Conservation (phyloP, 2,888 invertebrate species). For the Imbricaverruca yamaguchii region DNA sequence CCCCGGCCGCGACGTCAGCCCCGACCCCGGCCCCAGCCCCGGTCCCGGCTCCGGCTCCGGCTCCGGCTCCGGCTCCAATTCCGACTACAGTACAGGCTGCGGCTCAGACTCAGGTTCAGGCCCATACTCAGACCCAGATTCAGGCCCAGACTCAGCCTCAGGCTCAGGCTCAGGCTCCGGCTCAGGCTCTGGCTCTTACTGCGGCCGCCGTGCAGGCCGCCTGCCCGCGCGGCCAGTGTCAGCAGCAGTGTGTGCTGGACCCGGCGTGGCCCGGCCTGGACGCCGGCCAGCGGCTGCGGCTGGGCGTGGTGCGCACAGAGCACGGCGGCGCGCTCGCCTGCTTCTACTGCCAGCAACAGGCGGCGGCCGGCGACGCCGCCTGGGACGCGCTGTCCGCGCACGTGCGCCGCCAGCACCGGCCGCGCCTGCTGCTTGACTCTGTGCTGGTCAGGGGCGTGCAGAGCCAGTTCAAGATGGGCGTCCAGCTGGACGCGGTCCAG, state of each 20-base stretch:
- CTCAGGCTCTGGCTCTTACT: not conserved
- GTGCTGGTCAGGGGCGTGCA: not conserved
- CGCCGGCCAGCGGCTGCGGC: constrained; percentile 15
- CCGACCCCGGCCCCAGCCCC: too few relatives aligned
- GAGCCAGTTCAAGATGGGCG: constrained; percentile 25
- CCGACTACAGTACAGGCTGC: too few relatives aligned
- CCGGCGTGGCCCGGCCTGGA: not conserved
- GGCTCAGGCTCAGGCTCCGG: too few relatives aligned
- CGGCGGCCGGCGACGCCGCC: not conserved
- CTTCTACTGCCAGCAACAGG: not conserved
- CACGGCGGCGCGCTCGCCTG: constrained; percentile 12
- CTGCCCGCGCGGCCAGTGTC: not conserved
- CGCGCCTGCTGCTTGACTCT: not conserved
- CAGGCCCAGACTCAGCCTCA: too few relatives aligned
- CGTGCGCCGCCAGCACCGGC: constrained; percentile 15
- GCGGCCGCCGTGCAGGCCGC: not conserved
- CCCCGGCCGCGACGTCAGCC: too few relatives aligned
- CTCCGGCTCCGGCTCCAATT: not conserved
- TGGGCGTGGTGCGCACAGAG: not conserved
- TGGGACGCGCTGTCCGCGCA: not conserved
- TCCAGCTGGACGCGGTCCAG: constrained; percentile 29
- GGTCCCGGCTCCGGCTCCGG: not conserved
- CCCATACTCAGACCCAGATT: too few relatives aligned
- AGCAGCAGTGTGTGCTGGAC: constrained; percentile 11
- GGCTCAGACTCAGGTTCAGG: too few relatives aligned